phyloP scores from a whole-genome alignment of 2,113 vertebrate genomes.

The Phodopus roborovskii region DNA sequence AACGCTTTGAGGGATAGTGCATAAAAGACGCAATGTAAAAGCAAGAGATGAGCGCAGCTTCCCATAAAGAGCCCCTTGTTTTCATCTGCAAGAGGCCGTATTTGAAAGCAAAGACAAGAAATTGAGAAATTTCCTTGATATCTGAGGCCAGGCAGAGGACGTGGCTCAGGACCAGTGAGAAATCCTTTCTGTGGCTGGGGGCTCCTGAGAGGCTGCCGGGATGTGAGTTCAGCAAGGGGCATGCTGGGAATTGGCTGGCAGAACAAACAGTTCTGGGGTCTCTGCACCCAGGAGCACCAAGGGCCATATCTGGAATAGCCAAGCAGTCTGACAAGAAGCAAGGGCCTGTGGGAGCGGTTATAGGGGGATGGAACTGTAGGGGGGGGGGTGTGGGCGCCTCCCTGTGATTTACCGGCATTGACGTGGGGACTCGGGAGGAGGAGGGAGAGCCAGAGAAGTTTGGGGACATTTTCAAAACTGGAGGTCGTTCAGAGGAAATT shows the following conservation, averaged over 20 bases:
- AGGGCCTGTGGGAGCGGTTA: not conserved
- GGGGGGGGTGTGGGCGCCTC: not conserved
- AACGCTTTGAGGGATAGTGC: slow-evolving; percentile 74
- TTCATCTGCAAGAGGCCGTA: slow-evolving; percentile 65
- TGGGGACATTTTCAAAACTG: slow-evolving; percentile 70
- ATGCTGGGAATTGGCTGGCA: slow-evolving; percentile 60
- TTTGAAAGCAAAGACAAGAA: slow-evolving; percentile 66
- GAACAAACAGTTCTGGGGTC: slow-evolving; percentile 43
- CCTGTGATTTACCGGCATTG: slow-evolving; percentile 65
- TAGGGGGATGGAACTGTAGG: not conserved
- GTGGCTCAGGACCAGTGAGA: slow-evolving; percentile 50
- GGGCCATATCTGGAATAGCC: slow-evolving; percentile 61
- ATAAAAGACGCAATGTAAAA: slow-evolving; percentile 76
- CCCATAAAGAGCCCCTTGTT: slow-evolving; percentile 80
- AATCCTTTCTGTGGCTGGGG: slow-evolving; percentile 70
- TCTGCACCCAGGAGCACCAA: not conserved
- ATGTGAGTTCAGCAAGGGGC: slow-evolving; percentile 21
- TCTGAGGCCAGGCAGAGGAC: slow-evolving; percentile 56
- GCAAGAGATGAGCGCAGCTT: slow-evolving; percentile 42
- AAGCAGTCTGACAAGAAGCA: not conserved
- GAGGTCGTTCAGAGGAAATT: slow-evolving; percentile 75
- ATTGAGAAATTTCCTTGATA: slow-evolving; percentile 76
- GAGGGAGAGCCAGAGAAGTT: not conserved
- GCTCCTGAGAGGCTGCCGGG: not conserved
- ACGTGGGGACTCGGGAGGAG: not conserved